Evolutionary conservation across 2,113 vertebrate genomes (phyloP).

Genomic region (Rhipidura dahli): DNA sequence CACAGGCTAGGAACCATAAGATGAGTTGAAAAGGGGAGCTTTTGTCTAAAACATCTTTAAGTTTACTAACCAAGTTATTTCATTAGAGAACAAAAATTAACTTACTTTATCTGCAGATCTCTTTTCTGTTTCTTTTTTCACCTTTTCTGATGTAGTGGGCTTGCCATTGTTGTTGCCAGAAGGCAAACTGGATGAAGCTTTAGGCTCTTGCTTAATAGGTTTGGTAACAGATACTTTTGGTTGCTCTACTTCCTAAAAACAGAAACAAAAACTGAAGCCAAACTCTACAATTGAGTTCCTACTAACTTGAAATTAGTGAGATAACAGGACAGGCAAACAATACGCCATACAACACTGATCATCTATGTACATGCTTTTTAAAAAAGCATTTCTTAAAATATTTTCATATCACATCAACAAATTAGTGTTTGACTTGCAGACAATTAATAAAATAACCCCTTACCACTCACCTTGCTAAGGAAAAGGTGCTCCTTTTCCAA

Average conservation of each 20-base stretch:
- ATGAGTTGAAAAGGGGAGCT: not conserved
- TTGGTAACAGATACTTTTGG: slow-evolving; percentile 86
- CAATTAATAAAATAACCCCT: not conserved
- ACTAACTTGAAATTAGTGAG: not conserved
- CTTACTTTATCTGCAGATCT: slow-evolving; percentile 91
- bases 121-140: slow-evolving; percentile 92
- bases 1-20: not conserved
- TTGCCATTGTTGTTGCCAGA: slow-evolving; percentile 86
- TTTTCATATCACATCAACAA: not conserved
- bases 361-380: rapidly evolving
- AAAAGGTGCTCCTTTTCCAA: not conserved
- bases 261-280: not conserved
- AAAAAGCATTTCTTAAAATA: not conserved
- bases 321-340: not conserved
- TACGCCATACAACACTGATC: not conserved
- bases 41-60: not conserved
- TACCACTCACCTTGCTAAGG: not conserved
- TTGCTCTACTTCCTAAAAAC: slow-evolving; percentile 85
- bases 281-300: not conserved
- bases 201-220: slow-evolving; percentile 88
- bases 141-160: slow-evolving; percentile 82
- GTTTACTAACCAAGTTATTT: not conserved
- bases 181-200: slow-evolving; percentile 79
- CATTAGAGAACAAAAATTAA: not conserved
- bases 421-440: not conserved